Percentiles rank a stretch among this genome's conserved stretches.
Evolutionary conservation across 2,797 vertebrate species (phyloP).

Genomic region (Orestias chungarensis): DNA sequence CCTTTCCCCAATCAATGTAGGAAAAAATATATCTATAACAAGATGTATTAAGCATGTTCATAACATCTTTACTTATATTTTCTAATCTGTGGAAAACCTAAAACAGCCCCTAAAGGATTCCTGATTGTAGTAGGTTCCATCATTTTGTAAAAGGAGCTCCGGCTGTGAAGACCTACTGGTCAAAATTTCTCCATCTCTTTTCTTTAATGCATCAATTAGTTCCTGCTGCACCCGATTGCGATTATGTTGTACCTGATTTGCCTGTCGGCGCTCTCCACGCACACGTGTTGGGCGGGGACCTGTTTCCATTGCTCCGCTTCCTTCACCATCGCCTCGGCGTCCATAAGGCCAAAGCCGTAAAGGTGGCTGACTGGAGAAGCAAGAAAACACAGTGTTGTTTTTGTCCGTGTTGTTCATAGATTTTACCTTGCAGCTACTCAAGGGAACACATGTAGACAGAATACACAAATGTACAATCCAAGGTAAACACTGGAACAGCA

Average conservation of each 20-base stretch:
- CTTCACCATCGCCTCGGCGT: slow-evolving; percentile 98
- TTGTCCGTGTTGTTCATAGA: background rate
- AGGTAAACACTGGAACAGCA: background rate
- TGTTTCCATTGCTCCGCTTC: slow-evolving; percentile 96
- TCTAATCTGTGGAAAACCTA: background rate
- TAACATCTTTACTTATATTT: background rate
- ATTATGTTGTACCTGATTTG: slow-evolving; percentile 89
- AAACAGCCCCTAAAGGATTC: background rate
- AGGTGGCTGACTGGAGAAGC: slow-evolving; percentile 91
- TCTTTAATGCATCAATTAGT: background rate
- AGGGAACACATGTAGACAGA: background rate
- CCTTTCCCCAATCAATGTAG: background rate
- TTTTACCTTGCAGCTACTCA: background rate
- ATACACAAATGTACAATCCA: background rate
- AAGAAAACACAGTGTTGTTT: background rate
- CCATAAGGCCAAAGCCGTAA: slow-evolving; percentile 98
- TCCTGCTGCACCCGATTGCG: background rate
- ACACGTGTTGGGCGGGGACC: slow-evolving; percentile 93
- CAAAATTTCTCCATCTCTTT: background rate
- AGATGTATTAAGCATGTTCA: slow-evolving; percentile 1
- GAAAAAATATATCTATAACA: too few relatives aligned
- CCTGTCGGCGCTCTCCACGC: slow-evolving; percentile 94
- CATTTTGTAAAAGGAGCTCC: background rate
- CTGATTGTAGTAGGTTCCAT: background rate
- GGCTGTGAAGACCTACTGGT: background rate